Evolutionary conservation across 2,888 invertebrate genomes (phyloP).

Genomic region (Panzeria rudis): DNA sequence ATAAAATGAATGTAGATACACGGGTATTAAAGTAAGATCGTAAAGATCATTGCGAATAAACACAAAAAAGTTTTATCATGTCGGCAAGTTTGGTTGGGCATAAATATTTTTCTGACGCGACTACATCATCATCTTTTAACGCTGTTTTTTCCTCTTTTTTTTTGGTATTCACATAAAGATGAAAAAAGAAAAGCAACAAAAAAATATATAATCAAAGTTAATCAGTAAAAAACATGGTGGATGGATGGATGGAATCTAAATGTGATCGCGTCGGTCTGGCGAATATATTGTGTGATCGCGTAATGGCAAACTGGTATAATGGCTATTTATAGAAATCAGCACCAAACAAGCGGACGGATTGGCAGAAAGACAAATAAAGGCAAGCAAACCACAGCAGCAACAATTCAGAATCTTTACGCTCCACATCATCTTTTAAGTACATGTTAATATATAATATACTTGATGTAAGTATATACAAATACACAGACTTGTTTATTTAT

Average conservation of each 20-base stretch:
- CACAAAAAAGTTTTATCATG: slow-evolving; percentile 33
- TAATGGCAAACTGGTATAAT: slow-evolving; percentile 59
- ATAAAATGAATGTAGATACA: slow-evolving; percentile 61
- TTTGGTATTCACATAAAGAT: slow-evolving; percentile 54
- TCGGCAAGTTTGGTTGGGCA: slow-evolving; percentile 30
- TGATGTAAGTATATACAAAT: not conserved
- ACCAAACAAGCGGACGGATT: slow-evolving; percentile 39
- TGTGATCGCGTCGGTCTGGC: slow-evolving; percentile 69
- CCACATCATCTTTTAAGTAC: slow-evolving; percentile 63
- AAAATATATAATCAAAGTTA: slow-evolving; percentile 50
- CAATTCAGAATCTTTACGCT: slow-evolving; percentile 70
- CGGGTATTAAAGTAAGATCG: slow-evolving; percentile 64
- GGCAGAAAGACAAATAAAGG: slow-evolving; percentile 40
- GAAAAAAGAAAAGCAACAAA: slow-evolving; percentile 48
- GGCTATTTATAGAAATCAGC: slow-evolving; percentile 67
- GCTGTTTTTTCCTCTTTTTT: slow-evolving; percentile 28
- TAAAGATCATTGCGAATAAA: slow-evolving; percentile 61
- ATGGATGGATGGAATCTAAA: slow-evolving; percentile 39
- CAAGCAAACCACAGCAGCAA: slow-evolving; percentile 61
- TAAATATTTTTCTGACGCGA: slow-evolving; percentile 53
- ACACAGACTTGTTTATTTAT: not conserved
- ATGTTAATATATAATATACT: not conserved
- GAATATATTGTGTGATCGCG: slow-evolving; percentile 65
- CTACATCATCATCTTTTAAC: slow-evolving; percentile 54
- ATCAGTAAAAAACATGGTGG: slow-evolving; percentile 58